Percentiles rank a stretch among this genome's conserved stretches.
phyloP scores from a whole-genome alignment of 2,888 invertebrate genomes.

The Cosmia pyralina region DNA sequence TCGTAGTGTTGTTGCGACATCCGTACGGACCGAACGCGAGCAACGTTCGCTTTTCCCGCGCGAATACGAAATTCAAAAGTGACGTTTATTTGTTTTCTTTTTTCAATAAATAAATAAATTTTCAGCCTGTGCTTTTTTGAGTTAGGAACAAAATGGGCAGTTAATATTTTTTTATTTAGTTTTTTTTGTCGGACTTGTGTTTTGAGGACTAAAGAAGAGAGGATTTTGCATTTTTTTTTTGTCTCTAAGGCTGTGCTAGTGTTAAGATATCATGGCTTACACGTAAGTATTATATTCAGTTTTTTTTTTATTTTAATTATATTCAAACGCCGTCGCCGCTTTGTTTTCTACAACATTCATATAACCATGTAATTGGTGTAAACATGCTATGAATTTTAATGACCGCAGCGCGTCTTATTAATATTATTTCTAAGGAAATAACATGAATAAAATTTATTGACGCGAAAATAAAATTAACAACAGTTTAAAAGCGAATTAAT shows the following conservation, averaged over 20 bases:
- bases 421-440: background rate
- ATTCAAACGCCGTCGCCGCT: no score
- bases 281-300: conserved; percentile 52
- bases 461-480: background rate
- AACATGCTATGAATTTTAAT: conserved; percentile 32
- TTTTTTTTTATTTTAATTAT: conserved; percentile 32
- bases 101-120: background rate
- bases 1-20: conserved; percentile 74
- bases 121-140: conserved; percentile 39
- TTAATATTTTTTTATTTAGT: conserved; percentile 33
- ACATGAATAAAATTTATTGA: background rate
- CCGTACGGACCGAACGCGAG: conserved; percentile 70
- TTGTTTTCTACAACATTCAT: no score
- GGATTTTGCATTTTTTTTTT: conserved; percentile 46
- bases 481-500: background rate
- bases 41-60: conserved; percentile 71
- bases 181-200: conserved; percentile 37
- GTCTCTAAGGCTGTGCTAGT: conserved; percentile 58
- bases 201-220: conserved; percentile 35
- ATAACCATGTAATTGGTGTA: conserved; percentile 34
- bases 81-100: conserved; percentile 34
- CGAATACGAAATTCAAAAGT: conserved; percentile 62
- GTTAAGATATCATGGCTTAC: conserved; percentile 61
- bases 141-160: conserved; percentile 50
- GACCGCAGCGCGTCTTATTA: background rate